A percentile compares a stretch with the other conserved stretches of the same genome.
These are phyloP conservation scores for Epistrophella euchroma DNA, from an alignment of 2,888 invertebrate genomes.

Conservation along the genomic window DNA sequence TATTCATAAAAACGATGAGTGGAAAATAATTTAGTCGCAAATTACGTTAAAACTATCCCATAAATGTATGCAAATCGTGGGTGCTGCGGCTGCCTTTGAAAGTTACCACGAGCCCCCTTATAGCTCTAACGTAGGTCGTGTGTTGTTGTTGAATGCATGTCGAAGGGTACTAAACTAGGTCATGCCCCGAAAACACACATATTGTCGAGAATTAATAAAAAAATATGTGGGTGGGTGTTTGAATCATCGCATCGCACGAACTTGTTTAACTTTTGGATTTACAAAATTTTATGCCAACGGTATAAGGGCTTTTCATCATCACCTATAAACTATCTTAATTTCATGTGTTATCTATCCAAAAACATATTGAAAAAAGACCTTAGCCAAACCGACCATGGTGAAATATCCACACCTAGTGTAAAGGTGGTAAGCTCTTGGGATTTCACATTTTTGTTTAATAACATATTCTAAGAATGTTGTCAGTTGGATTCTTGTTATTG, in stretches of 20 bases:
- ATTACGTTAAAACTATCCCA: constrained; percentile 46
- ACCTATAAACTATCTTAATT: background rate
- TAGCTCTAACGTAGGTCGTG: constrained; percentile 5
- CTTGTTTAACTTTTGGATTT: constrained; percentile 22
- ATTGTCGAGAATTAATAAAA: constrained; percentile 28
- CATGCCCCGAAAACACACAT: constrained; percentile 70
- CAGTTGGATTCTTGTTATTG: background rate
- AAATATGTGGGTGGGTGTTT: constrained; percentile 17
- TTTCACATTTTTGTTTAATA: constrained; percentile 3
- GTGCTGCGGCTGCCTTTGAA: constrained; percentile 18
- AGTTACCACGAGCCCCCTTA: constrained; percentile 29
- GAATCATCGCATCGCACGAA: constrained; percentile 4
- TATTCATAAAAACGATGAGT: constrained; percentile 43
- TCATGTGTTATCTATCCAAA: background rate
- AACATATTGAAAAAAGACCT: background rate
- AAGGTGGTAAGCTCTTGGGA: background rate
- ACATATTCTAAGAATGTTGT: background rate
- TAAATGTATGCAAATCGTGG: constrained; percentile 10
- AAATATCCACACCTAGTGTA: background rate
- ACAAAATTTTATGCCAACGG: background rate
- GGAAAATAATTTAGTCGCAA: constrained; percentile 20
- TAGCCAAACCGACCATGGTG: background rate
- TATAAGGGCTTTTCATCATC: constrained; percentile 1
- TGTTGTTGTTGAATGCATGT: constrained; percentile 51
- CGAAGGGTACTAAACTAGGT: constrained; percentile 68